Evolutionary conservation across 2,113 vertebrate genomes (phyloP).

Genomic region (Genyomyrus donnyi): DNA sequence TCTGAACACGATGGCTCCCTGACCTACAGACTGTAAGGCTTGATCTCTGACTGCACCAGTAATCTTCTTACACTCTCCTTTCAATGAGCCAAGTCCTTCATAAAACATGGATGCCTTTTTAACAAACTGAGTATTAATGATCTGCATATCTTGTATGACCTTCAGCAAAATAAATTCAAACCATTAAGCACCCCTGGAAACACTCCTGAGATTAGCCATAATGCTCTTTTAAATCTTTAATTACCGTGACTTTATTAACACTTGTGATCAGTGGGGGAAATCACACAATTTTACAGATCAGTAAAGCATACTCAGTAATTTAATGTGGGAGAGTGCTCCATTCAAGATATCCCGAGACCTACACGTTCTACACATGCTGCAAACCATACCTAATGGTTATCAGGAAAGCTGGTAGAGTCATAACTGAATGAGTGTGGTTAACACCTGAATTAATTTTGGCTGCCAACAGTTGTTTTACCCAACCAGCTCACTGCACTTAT

Average conservation of each 20-base stretch:
- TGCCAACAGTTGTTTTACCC: too few species aligned
- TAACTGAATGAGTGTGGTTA: too few species aligned
- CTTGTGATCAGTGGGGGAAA: slow-evolving; percentile 1
- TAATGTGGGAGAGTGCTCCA: neutral
- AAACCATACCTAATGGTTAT: neutral
- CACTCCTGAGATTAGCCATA: neutral
- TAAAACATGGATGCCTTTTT: neutral
- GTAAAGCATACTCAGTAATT: neutral
- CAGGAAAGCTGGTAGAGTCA: neutral
- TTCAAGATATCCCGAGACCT: neutral
- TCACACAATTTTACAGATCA: neutral
- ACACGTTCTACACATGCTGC: neutral
- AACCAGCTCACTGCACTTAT: too few species aligned
- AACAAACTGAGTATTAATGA: neutral
- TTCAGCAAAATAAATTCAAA: neutral
- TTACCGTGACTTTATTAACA: slow-evolving; percentile 1
- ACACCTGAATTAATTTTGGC: too few species aligned
- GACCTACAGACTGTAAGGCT: neutral
- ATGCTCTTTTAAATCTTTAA: neutral
- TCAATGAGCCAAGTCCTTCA: neutral
- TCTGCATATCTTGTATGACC: neutral
- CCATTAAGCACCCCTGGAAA: neutral
- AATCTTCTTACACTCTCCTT: neutral
- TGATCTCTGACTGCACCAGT: neutral
- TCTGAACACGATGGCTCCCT: neutral